Base-by-base conservation (phyloP, 2,113 vertebrate species). In the Oostethus manadensis region DNA sequence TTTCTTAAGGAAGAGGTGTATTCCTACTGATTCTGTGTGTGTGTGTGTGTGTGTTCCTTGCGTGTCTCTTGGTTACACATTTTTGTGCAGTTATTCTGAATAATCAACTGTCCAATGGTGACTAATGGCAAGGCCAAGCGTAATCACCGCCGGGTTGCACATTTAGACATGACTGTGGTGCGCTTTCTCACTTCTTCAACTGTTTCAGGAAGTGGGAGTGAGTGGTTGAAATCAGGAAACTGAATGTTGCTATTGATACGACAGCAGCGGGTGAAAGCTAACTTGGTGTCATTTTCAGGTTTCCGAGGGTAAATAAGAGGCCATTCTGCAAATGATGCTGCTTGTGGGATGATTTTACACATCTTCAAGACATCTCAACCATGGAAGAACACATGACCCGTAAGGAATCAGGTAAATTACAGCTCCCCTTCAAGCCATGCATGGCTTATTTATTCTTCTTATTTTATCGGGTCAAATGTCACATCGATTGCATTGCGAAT, bases 141-240 rank as follows among this genome's bases (percentile, higher is more conserved):
- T 20, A 18, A 54, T 44, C 6, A 43, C 0, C 13, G 17, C 63
- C 40, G 5, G 61, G 60, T 59, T 70, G 42, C 62, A 64, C 44
- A 55, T 58, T 67, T 20, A 69, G 56, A 63, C 60, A 54, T 35
- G 57, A 26, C 56, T 53, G 22, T 21, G 56, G 35, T 71, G 58
- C 51, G 2, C 57, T 77, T 63, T 86, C 65, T 70, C 81, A 80
- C 80, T 82, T 81, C 80, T 87, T 82, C 71, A 83, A 70, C 74
- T 58, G 72, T 88, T 90, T 84, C 84, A 90, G 90, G 90, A 91
- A 91, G 88, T 91, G 77, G 75, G 83, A 73, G 68, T 62, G 68
- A 71, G 75, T 68, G 62, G 76, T 79, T 70, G 74, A 77, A 78
- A 87, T 85, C 85, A 91, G 90, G 90, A 91, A 90, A 89, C 72